Evolutionary conservation across 2,888 invertebrate genomes (phyloP), one percentile per base, ranked within the genome.

Genomic region (Cerceris rybyensis): DNA sequence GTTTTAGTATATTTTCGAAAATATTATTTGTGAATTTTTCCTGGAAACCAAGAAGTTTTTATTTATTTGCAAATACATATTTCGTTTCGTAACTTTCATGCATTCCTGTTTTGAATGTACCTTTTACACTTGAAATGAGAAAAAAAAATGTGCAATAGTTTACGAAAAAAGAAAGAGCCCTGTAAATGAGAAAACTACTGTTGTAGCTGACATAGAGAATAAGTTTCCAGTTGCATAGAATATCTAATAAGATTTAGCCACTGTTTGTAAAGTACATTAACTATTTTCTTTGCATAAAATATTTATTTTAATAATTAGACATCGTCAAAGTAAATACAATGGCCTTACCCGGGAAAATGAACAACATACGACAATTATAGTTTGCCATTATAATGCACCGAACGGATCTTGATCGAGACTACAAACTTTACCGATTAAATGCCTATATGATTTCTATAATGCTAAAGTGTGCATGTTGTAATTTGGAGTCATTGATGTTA

Each of bases 281-380:
- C 65, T 70, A 75, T 72, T 71, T 82, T 64, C 61, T 80, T 77
- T 78, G 84, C 84, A 85, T 80, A 82, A 85, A 84, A 71, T 85
- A 80, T 77, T 78, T 85, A 82, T 85, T 85, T 85, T 76, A 79
- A 63, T 82, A 80, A 68, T 67, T 80, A 76, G 68, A 77, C 64
- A 67, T 64, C 72, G 75, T 71, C 74, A 70, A 64, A 64, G 77
- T 78, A 65, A 84, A 80, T 70, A 64, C 71, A 75, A 85, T 70
- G 84, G 84, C 84, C 85, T 84, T 82, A 82, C 80, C 55, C 67
- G 70, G 68, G 46, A 69, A 14, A 75, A 65, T 69, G 42, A 67
- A 58, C 46, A 69, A 72, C 74, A 82, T 84, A 84, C 75, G 84
- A 17, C 67, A 71, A 74, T 71, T 73, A 79, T 80, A 77, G 66